A percentile compares a stretch with the other conserved stretches of the same genome.
phyloP scores from a whole-genome alignment of 2,113 vertebrate species.

The Trematocara marginatum region DNA sequence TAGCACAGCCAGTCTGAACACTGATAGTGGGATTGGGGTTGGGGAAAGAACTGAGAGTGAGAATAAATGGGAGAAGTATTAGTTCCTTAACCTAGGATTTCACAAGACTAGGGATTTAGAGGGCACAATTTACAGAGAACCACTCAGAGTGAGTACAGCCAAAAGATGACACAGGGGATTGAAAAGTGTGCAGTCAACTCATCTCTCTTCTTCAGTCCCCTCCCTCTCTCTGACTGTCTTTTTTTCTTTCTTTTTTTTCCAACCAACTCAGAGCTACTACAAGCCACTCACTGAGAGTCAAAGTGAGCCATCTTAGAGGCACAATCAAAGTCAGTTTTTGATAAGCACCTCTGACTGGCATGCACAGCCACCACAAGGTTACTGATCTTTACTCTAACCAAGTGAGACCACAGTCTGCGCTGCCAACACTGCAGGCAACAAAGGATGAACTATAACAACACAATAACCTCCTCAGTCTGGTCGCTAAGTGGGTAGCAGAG shows the following conservation, averaged over 20 bases:
- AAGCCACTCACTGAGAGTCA: constrained; percentile 17
- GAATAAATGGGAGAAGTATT: background rate
- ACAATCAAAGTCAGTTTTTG: constrained; percentile 48
- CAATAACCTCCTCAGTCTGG: constrained; percentile 36
- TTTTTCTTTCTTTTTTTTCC: background rate
- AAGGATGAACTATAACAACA: constrained; percentile 46
- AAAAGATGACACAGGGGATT: constrained; percentile 27
- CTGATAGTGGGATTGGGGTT: background rate
- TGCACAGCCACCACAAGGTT: constrained; percentile 35
- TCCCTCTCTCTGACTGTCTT: background rate
- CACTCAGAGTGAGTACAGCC: background rate
- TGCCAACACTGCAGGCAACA: constrained; percentile 29
- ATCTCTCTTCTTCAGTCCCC: background rate
- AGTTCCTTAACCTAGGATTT: background rate
- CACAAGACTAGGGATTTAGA: constrained; percentile 8
- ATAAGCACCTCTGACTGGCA: constrained; percentile 48
- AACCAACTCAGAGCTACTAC: background rate
- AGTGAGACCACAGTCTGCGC: background rate
- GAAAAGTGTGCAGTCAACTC: constrained; percentile 9
- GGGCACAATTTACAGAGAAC: constrained; percentile 3
- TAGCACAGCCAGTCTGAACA: background rate
- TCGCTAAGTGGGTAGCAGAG: background rate
- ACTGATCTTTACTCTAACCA: constrained; percentile 21
- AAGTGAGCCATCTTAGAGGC: constrained; percentile 32
- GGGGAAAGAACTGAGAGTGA: background rate